Evolutionary conservation across 2,113 vertebrate genomes (phyloP).

Genomic region (Athene cunicularia): DNA sequence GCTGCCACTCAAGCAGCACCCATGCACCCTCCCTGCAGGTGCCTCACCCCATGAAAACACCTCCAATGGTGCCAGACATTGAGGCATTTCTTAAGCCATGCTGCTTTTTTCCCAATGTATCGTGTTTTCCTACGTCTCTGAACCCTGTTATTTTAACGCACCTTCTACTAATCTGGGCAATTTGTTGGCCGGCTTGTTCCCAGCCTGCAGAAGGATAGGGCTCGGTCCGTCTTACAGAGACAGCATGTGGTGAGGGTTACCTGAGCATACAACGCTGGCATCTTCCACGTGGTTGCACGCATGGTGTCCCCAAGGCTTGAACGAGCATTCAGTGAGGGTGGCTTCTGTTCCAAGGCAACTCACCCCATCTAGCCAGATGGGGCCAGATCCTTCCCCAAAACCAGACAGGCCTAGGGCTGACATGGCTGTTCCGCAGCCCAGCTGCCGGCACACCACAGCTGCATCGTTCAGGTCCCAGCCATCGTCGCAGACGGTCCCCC

Average conservation of each 20-base stretch:
- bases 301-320: neutral
- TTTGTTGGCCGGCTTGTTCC: neutral
- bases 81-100: neutral
- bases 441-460: slow-evolving; percentile 59
- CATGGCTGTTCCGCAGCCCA: slow-evolving; percentile 42
- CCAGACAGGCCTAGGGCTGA: neutral
- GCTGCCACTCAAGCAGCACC: neutral
- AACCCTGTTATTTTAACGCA: neutral
- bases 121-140: neutral
- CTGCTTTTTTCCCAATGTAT: neutral
- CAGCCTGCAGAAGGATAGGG: neutral
- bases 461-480: slow-evolving; percentile 85
- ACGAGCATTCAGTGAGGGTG: neutral
- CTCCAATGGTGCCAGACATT: neutral
- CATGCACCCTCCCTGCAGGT: neutral
- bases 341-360: neutral
- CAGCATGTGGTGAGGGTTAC: neutral
- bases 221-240: neutral
- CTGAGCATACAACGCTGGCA: slow-evolving; percentile 7
- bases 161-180: neutral
- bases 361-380: neutral
- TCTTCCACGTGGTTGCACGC: neutral
- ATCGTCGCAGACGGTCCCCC: slow-evolving; percentile 90
- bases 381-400: neutral
- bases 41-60: neutral